These are phyloP conservation scores for Laterallus jamaicensis DNA, from an alignment of 2,113 vertebrate species.

Conservation along the genomic window DNA sequence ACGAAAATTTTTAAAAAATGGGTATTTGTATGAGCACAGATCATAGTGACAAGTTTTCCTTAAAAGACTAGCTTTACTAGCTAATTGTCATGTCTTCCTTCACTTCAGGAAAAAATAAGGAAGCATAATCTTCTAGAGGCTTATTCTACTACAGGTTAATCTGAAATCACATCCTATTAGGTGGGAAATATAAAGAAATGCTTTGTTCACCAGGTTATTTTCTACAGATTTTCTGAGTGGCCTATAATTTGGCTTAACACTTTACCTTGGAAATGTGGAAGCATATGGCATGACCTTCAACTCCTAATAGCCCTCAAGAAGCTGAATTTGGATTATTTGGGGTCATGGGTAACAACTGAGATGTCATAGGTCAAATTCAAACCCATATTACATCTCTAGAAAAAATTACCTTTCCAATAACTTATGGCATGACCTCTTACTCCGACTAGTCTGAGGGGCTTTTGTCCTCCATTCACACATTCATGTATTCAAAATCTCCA, in stretches of 20 bases:
- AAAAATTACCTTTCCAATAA: conserved; percentile 54
- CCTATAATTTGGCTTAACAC: conserved; percentile 46
- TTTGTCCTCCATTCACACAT: conserved; percentile 43
- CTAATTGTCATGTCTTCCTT: background rate
- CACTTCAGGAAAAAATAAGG: background rate
- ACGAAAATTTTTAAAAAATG: background rate
- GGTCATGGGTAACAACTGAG: conserved; percentile 39
- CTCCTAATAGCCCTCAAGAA: conserved; percentile 43
- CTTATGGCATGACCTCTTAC: conserved; percentile 38
- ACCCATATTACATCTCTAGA: conserved; percentile 36
- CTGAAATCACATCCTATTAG: background rate
- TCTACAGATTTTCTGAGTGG: conserved; percentile 33
- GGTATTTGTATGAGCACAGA: background rate
- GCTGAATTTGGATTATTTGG: conserved; percentile 56
- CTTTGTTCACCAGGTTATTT: conserved; percentile 55
- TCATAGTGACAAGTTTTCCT: background rate
- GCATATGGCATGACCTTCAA: conserved; percentile 28
- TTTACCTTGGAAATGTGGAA: conserved; percentile 54
- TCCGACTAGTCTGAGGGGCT: conserved; percentile 26
- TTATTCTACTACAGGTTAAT: background rate
- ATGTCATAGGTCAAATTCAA: conserved; percentile 64
- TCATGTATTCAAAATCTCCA: conserved; percentile 53
- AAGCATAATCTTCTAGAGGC: background rate
- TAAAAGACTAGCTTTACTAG: background rate
- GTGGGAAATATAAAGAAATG: conserved; percentile 1